These are phyloP conservation scores for Microplitis deprimator DNA, from an alignment of 2,888 invertebrate species.

Conservation along the genomic window DNA sequence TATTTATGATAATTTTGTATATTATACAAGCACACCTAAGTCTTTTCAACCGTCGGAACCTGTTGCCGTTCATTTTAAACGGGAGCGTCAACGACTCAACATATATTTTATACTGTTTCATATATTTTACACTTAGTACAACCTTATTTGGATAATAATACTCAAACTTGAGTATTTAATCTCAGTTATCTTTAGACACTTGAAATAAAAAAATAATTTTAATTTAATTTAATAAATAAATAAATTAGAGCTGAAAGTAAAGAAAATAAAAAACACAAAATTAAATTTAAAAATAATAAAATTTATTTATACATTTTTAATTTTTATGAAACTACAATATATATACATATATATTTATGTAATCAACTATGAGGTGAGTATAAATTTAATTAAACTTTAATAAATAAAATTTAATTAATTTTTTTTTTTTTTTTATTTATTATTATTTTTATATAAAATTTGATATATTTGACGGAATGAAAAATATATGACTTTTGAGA, in stretches of 20 bases:
- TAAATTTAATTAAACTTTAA: background rate
- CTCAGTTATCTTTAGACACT: too few species aligned
- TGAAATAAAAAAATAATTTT: too few species aligned
- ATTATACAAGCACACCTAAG: background rate
- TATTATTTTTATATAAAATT: background rate
- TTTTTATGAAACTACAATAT: background rate
- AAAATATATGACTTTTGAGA: too few species aligned
- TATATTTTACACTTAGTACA: background rate
- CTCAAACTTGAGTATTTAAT: too few species aligned
- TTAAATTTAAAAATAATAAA: conserved; percentile 32
- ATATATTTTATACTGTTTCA: background rate
- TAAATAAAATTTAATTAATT: background rate
- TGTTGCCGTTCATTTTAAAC: conserved; percentile 46
- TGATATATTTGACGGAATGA: background rate
- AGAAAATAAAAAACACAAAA: conserved; percentile 24
- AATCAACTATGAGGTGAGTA: background rate
- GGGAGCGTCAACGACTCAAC: conserved; percentile 16
- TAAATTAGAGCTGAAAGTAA: background rate
- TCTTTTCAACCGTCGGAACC: conserved; percentile 47
- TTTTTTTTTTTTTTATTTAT: background rate
- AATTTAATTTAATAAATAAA: too few species aligned
- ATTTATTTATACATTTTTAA: conserved; percentile 34
- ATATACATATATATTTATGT: background rate
- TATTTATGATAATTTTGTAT: background rate
- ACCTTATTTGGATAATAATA: too few species aligned